phyloP scores from a whole-genome alignment of 2,113 vertebrate genomes.

The human region DNA sequence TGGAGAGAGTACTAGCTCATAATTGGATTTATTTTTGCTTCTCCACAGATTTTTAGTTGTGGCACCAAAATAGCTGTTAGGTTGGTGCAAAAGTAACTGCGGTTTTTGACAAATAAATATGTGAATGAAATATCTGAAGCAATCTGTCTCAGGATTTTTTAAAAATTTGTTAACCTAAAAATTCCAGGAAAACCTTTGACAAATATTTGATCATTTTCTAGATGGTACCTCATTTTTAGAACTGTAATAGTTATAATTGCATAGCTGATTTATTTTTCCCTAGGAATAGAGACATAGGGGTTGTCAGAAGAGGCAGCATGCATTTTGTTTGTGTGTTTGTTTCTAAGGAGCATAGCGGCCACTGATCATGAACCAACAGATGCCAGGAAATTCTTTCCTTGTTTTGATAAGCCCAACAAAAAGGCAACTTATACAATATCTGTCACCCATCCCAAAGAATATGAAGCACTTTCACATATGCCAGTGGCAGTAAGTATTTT shows the following conservation, averaged over 20 bases:
- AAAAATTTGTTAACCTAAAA: background rate
- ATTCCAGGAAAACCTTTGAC: background rate
- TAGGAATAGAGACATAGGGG: background rate
- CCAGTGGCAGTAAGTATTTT: conserved; percentile 87
- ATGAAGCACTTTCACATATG: conserved; percentile 95
- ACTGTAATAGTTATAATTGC: background rate
- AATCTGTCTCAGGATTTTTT: background rate
- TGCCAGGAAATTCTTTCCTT: conserved; percentile 97
- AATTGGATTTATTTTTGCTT: background rate
- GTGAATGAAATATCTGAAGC: background rate
- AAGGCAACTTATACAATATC: conserved; percentile 94
- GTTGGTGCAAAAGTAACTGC: no score
- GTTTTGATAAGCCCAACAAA: conserved; percentile 98
- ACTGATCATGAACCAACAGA: conserved; percentile 99
- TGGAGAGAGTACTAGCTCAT: background rate
- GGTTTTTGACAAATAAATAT: background rate
- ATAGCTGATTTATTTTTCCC: background rate
- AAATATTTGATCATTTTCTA: background rate
- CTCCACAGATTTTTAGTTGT: background rate
- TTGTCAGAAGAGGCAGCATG: background rate
- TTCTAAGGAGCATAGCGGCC: conserved; percentile 95
- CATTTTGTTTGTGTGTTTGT: conserved; percentile 73
- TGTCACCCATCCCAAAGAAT: conserved; percentile 85
- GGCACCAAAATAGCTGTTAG: background rate
- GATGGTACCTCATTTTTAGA: background rate